A percentile compares a stretch with the other conserved stretches of the same genome.
Conservation (phyloP, 1,140 invertebrate species). For the Thereuonema tuberculata region DNA sequence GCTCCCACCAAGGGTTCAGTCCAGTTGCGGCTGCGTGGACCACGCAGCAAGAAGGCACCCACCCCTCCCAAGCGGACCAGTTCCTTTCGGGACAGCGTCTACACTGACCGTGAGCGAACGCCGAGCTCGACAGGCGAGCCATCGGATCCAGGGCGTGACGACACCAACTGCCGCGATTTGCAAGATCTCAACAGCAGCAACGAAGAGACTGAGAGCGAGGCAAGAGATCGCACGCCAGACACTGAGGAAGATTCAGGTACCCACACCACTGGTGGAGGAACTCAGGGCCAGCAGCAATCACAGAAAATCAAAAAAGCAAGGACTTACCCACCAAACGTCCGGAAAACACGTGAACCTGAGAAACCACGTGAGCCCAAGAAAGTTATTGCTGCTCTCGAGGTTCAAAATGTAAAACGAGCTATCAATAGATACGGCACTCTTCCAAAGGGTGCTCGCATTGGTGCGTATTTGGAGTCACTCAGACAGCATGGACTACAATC, state of each 20-base stretch:
- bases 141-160: constrained; percentile 36
- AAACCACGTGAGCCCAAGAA: constrained; percentile 24
- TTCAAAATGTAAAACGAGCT: constrained; percentile 89
- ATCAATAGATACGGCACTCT: constrained; percentile 93
- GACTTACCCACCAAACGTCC: constrained; percentile 37
- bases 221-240: constrained; percentile 45
- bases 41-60: constrained; percentile 84
- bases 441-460: constrained; percentile 88
- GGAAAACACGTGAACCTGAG: neutral
- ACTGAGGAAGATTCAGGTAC: constrained; percentile 41
- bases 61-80: constrained; percentile 85
- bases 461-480: constrained; percentile 85
- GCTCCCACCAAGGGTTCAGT: constrained; percentile 34
- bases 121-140: constrained; percentile 13
- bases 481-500: constrained; percentile 53
- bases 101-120: constrained; percentile 3
- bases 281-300: constrained; percentile 23
- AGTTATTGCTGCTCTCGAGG: constrained; percentile 78
- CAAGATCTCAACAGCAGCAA: constrained; percentile 35
- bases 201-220: constrained; percentile 44
- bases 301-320: constrained; percentile 39
- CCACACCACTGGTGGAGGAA: constrained; percentile 33
- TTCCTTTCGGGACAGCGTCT: constrained; percentile 52
- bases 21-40: constrained; percentile 57
- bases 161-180: constrained; percentile 37